Evolutionary conservation across 1,140 invertebrate species (phyloP).

Genomic region (Centruroides sculpturatus): DNA sequence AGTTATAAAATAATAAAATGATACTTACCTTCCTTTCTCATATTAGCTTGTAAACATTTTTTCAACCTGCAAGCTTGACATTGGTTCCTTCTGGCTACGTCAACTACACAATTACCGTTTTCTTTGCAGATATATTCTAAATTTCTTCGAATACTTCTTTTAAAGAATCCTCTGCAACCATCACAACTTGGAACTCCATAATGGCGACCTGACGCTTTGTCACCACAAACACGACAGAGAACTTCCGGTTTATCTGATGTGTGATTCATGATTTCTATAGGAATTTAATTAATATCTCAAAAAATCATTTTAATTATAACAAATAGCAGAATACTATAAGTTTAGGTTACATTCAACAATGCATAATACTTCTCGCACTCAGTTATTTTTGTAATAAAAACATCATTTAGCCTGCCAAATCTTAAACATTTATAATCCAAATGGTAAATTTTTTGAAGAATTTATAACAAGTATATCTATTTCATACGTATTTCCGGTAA

Average conservation of each 20-base stretch:
- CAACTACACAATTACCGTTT: conserved; percentile 69
- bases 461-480: too few relatives aligned
- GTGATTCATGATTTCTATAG: not conserved
- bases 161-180: conserved; percentile 84
- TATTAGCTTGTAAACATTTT: conserved; percentile 82
- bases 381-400: too few relatives aligned
- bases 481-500: too few relatives aligned
- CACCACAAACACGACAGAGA: conserved; percentile 65
- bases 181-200: conserved; percentile 83
- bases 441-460: too few relatives aligned
- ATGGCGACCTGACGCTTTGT: conserved; percentile 83
- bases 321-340: too few relatives aligned
- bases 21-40: conserved; percentile 82
- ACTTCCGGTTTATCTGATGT: conserved; percentile 20
- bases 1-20: not conserved
- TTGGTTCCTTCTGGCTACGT: conserved; percentile 81
- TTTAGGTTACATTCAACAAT: too few relatives aligned
- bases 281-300: too few relatives aligned
- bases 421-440: too few relatives aligned
- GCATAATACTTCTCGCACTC: too few relatives aligned
- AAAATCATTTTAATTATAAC: too few relatives aligned
- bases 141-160: conserved; percentile 72
- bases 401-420: too few relatives aligned
- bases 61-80: conserved; percentile 88
- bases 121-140: conserved; percentile 89